A percentile compares a stretch with the other conserved stretches of the same genome.
Conservation (phyloP, 2,888 invertebrate genomes). For the Macrostomum cliftonense region DNA sequence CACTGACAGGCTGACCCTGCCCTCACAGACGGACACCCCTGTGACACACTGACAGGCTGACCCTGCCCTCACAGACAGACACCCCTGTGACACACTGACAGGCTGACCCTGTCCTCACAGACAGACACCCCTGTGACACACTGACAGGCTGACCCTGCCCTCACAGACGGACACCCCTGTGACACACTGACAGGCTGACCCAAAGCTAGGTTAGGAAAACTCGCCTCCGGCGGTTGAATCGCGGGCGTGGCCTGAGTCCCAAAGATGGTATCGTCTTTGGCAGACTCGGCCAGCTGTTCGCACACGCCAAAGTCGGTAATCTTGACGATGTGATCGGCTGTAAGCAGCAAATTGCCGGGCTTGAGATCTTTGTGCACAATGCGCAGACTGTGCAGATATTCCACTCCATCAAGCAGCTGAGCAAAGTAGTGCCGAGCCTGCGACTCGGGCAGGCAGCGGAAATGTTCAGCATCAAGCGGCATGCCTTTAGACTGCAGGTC, state of each 20-base stretch:
- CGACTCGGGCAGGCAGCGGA: slow-evolving; percentile 7
- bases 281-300: not conserved
- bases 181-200: too few relatives aligned
- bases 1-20: too few relatives aligned
- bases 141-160: too few relatives aligned
- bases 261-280: not conserved
- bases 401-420: slow-evolving; percentile 6
- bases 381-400: slow-evolving; percentile 10
- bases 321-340: slow-evolving; percentile 6
- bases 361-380: slow-evolving; percentile 11
- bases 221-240: slow-evolving; percentile 11
- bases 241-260: slow-evolving; percentile 10
- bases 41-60: too few relatives aligned
- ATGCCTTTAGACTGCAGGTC: slow-evolving; percentile 5
- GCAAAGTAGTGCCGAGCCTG: slow-evolving; percentile 10
- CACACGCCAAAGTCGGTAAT: slow-evolving; percentile 12
- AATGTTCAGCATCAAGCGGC: not conserved
- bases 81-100: too few relatives aligned
- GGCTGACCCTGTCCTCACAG: too few relatives aligned
- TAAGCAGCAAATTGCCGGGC: slow-evolving; percentile 11
- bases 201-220: too few relatives aligned
- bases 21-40: too few relatives aligned
- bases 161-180: too few relatives aligned
- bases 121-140: too few relatives aligned
- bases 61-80: too few relatives aligned